Percentiles rank a stretch among this genome's conserved stretches.
Conservation (phyloP, 2,113 vertebrate species). For the Colaptes auratus region DNA sequence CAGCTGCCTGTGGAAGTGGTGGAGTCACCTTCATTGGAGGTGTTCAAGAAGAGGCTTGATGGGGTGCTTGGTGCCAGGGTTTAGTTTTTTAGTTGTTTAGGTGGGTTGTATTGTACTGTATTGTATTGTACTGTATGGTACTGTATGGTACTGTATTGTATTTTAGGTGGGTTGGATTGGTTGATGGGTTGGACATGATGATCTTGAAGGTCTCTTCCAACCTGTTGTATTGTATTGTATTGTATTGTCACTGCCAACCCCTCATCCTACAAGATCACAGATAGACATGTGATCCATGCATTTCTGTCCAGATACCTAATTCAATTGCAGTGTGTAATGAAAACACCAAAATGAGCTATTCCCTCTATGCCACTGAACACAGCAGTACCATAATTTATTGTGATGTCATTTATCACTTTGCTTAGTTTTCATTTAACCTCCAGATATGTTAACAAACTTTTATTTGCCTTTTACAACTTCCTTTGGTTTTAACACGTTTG, state of each 20-base stretch:
- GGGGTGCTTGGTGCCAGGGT: too few relatives aligned
- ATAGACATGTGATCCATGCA: rapidly evolving
- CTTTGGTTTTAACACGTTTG: neutral
- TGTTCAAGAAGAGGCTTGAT: too few relatives aligned
- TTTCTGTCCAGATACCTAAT: neutral
- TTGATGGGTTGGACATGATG: too few relatives aligned
- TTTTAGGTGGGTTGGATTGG: too few relatives aligned
- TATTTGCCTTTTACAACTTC: neutral
- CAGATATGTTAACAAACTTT: neutral
- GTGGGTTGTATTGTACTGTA: too few relatives aligned
- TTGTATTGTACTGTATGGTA: too few relatives aligned
- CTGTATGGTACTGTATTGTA: too few relatives aligned
- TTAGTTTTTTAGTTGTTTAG: too few relatives aligned
- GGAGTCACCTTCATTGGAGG: too few relatives aligned
- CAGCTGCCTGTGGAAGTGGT: too few relatives aligned
- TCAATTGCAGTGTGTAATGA: neutral
- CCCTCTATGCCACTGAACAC: neutral
- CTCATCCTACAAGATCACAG: neutral
- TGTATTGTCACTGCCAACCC: rapidly evolving
- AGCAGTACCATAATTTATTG: neutral
- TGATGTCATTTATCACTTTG: neutral
- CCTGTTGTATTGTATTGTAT: too few relatives aligned
- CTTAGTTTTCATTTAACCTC: neutral
- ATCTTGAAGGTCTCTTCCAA: too few relatives aligned
- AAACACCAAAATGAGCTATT: neutral